phyloP scores from a whole-genome alignment of 92 coral and sea anemone species.

The Scolanthus callimorphus region DNA sequence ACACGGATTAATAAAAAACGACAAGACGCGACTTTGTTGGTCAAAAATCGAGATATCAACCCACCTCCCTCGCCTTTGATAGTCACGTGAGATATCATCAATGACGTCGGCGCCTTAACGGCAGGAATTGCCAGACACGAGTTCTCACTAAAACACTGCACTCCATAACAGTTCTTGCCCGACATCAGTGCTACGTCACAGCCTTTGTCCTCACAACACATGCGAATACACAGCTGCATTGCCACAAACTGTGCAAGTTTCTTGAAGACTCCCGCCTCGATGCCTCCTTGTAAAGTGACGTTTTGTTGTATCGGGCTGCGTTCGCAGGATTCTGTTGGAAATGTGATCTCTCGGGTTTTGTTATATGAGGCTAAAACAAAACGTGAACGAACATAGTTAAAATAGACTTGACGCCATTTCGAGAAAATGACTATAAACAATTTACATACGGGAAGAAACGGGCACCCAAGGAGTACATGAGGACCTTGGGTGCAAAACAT shows the following conservation, averaged over 20 bases:
- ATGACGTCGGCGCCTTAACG: conserved; percentile 93
- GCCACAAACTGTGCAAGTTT: conserved; percentile 96
- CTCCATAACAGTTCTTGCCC: conserved; percentile 96
- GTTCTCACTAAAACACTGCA: conserved; percentile 92
- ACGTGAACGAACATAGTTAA: no score
- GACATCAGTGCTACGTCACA: conserved; percentile 97
- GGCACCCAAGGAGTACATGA: no score
- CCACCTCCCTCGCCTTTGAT: conserved; percentile 91
- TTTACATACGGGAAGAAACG: no score
- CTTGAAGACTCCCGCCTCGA: conserved; percentile 93
- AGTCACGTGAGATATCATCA: conserved; percentile 95
- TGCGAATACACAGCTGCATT: conserved; percentile 94
- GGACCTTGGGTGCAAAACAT: no score
- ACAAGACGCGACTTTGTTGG: no score
- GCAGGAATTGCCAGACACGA: conserved; percentile 89
- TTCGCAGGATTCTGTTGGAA: conserved; percentile 88
- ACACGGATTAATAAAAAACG: no score
- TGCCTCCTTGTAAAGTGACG: conserved; percentile 95
- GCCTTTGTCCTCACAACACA: conserved; percentile 96
- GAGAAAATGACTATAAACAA: no score
- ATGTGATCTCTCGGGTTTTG: conserved; percentile 38
- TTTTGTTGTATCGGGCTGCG: conserved; percentile 81
- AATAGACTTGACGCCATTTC: not conserved
- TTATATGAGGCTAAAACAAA: conserved; percentile 26
- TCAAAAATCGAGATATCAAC: no score